phyloP scores from a whole-genome alignment of 2,888 invertebrate species.

The Torymus tubicola region DNA sequence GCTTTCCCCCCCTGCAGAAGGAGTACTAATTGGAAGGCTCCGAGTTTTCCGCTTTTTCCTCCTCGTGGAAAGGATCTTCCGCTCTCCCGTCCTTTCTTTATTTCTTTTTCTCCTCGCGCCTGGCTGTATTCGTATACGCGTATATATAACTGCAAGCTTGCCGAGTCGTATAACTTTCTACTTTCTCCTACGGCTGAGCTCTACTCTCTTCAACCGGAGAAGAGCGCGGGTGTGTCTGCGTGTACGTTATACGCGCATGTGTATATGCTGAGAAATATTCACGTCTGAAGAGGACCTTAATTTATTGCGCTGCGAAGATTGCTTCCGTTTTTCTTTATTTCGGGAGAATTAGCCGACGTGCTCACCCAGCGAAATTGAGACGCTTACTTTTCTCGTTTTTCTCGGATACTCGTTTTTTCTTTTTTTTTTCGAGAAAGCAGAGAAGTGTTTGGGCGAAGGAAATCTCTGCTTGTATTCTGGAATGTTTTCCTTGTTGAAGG shows the following conservation, averaged over 20 bases:
- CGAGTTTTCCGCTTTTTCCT: conserved; percentile 52
- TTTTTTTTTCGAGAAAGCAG: not conserved
- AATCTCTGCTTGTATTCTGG: not conserved
- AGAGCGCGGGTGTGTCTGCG: not conserved
- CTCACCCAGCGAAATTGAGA: conserved; percentile 23
- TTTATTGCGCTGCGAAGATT: conserved; percentile 42
- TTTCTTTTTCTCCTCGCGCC: not conserved
- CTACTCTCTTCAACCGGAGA: not conserved
- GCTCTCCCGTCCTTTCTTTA: conserved; percentile 1
- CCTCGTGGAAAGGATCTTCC: not conserved
- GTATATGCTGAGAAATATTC: conserved; percentile 14
- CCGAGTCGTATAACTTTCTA: conserved; percentile 33
- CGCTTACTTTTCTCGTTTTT: conserved; percentile 20
- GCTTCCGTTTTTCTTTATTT: conserved; percentile 40
- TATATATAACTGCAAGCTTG: not conserved
- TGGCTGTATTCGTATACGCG: no score
- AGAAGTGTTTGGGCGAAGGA: not conserved
- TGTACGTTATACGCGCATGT: not conserved
- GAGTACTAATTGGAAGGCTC: conserved; percentile 71
- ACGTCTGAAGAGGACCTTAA: conserved; percentile 21
- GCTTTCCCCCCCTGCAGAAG: conserved; percentile 62
- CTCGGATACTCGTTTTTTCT: no score
- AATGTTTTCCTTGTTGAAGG: no score
- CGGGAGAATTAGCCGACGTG: conserved; percentile 18
- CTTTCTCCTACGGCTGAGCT: not conserved